A percentile compares a stretch with the other conserved stretches of the same genome.
Evolutionary conservation across 2,797 vertebrate species (phyloP).

Genomic region (Eurystomus glaucurus): DNA sequence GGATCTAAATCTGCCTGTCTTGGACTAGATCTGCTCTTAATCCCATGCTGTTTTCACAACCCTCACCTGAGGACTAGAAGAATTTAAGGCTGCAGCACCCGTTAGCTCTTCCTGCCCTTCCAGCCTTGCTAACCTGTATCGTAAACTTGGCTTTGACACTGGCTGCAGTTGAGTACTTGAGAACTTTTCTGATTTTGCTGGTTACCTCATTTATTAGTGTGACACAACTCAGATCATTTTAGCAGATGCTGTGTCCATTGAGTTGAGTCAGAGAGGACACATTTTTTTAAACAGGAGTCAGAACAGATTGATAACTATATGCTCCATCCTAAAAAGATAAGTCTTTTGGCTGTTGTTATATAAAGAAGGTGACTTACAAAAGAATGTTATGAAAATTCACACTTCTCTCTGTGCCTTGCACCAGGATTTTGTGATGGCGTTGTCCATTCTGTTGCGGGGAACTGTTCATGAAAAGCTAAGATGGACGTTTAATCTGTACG

Average conservation of each 20-base stretch:
- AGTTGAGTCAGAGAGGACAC: background rate
- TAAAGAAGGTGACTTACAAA: background rate
- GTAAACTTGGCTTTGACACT: background rate
- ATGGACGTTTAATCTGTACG: constrained; percentile 98
- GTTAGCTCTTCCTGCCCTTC: background rate
- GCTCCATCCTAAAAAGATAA: background rate
- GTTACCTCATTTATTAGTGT: background rate
- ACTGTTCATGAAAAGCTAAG: constrained; percentile 95
- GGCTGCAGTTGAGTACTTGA: background rate
- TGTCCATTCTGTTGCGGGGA: constrained; percentile 94
- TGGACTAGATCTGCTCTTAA: background rate
- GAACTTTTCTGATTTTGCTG: background rate
- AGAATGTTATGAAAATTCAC: background rate
- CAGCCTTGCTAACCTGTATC: background rate
- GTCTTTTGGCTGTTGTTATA: background rate
- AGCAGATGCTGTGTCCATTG: accelerated
- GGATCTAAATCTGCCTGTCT: background rate
- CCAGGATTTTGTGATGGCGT: constrained; percentile 96
- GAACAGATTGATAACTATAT: background rate
- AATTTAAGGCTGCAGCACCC: background rate
- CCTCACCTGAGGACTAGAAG: background rate
- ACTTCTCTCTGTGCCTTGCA: constrained; percentile 3
- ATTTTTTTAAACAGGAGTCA: background rate
- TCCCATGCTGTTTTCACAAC: background rate
- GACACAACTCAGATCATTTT: background rate